Evolutionary conservation across 2,888 invertebrate species (phyloP), one percentile per base, ranked within the genome.

Genomic region (Scrobipalpa atriplicella): DNA sequence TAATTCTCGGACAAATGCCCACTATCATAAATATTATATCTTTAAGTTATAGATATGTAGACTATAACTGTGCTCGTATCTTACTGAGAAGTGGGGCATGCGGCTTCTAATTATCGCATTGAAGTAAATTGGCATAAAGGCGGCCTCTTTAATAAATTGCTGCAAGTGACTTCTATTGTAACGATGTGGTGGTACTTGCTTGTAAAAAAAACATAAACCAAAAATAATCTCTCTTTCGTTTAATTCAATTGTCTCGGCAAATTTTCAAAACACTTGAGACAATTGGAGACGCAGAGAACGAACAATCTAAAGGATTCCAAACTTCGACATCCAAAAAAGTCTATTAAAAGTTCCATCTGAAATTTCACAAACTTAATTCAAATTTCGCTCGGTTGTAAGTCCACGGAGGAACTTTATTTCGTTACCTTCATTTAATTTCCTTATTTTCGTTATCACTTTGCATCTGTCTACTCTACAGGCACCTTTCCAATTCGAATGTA

Each of bases 391-490:
- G 63, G 64, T 52, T 62, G 64, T 60, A 66, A 64, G 66, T 66
- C 36, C 54, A 29, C 29, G 64, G 65, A 62, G 66, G 68, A 66
- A 66, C 61, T 70, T 70, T 69, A 69, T 69, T 70, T 52, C 66
- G 65, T 69, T 47, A 67, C 69, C 67, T 70, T 69, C 62, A 68
- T 70, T 72, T 71, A 67, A 71, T 72, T 72, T 71, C 71, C 67
- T 66, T 67, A 65, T 67, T 69, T 69, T 68, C 68, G 64, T 69
- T 69, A 68, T 71, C 68, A 68, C 64, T 61, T 52, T 29, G 51
- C 41, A 66, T 66, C 61, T 65, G 54, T 21, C 65, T 54, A n/a
- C 39, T 5, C n/a, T n/a, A n/a, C n/a, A 60, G 47, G 47, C 52
- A 54, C 41, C 39, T 18, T 60, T 51, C 38, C 29, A 47, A 11